A percentile compares a stretch with the other conserved stretches of the same genome.
Evolutionary conservation across 2,888 invertebrate genomes (phyloP).

Genomic region (Nemotelus nigrinus): DNA sequence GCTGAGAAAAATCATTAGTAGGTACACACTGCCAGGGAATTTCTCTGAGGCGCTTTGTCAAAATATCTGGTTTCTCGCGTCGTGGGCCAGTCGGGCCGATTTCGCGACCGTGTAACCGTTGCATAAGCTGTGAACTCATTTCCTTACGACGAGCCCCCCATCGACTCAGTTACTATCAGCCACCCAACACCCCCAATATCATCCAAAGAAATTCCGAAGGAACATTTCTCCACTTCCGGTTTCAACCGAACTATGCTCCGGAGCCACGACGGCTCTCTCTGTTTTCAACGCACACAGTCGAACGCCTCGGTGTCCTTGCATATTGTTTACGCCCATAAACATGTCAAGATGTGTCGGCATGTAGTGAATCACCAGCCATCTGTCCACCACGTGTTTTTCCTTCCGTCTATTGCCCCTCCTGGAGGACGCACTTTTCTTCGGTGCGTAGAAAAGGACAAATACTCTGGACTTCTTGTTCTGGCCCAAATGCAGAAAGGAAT

Average conservation of each 20-base stretch:
- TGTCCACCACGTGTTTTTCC: constrained; percentile 38
- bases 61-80: constrained; percentile 56
- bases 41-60: constrained; percentile 53
- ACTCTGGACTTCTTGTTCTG: background rate
- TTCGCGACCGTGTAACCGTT: constrained; percentile 27
- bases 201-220: background rate
- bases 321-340: constrained; percentile 64
- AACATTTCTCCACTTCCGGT: constrained; percentile 30
- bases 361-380: constrained; percentile 7
- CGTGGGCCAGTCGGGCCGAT: constrained; percentile 29
- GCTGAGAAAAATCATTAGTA: constrained; percentile 65
- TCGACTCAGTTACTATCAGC: background rate
- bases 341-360: constrained; percentile 56
- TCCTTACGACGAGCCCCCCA: constrained; percentile 30
- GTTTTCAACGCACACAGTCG: constrained; percentile 22
- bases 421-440: background rate
- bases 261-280: background rate
- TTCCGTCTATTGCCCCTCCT: constrained; percentile 17
- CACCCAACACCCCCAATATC: background rate
- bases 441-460: constrained; percentile 17
- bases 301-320: constrained; percentile 53
- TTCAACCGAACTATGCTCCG: constrained; percentile 1
- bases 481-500: constrained; percentile 11
- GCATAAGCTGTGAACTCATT: constrained; percentile 48
- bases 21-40: constrained; percentile 31